These are phyloP conservation scores for Xiphophorus maculatus DNA, from an alignment of 2,113 vertebrate species.

Conservation along the genomic window DNA sequence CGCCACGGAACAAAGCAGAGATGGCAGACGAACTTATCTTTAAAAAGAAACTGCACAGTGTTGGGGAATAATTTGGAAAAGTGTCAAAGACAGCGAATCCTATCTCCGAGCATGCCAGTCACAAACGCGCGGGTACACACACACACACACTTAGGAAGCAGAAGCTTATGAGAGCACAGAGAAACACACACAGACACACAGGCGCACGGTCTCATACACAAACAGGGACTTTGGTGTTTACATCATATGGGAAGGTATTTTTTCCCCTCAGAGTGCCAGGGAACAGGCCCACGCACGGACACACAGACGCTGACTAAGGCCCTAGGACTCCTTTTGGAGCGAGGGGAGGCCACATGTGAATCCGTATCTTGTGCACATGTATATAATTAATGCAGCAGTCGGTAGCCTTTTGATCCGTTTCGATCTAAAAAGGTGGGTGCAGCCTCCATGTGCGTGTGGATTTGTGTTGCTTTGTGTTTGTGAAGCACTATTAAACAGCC, in stretches of 20 bases:
- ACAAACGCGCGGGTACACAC: constrained; percentile 13
- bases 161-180: not conserved
- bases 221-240: constrained; percentile 70
- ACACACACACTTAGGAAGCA: not conserved
- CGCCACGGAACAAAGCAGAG: constrained; percentile 62
- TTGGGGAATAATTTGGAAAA: constrained; percentile 68
- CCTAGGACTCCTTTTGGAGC: constrained; percentile 47
- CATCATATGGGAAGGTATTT: constrained; percentile 83
- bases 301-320: constrained; percentile 77
- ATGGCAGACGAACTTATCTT: constrained; percentile 66
- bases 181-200: not conserved
- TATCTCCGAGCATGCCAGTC: constrained; percentile 58
- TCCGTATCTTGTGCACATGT: constrained; percentile 4
- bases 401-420: not conserved
- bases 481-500: constrained; percentile 17
- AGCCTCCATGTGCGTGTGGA: constrained; percentile 12
- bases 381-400: constrained; percentile 33
- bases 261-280: constrained; percentile 79
- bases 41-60: constrained; percentile 63
- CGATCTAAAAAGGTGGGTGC: not conserved
- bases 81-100: constrained; percentile 63
- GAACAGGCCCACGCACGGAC: constrained; percentile 79
- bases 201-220: constrained; percentile 17
- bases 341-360: not conserved
- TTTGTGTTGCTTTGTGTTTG: constrained; percentile 24